Evolutionary conservation across 2,113 vertebrate genomes (phyloP), one percentile per base, ranked within the genome.

Genomic region (Lates calcarifer): DNA sequence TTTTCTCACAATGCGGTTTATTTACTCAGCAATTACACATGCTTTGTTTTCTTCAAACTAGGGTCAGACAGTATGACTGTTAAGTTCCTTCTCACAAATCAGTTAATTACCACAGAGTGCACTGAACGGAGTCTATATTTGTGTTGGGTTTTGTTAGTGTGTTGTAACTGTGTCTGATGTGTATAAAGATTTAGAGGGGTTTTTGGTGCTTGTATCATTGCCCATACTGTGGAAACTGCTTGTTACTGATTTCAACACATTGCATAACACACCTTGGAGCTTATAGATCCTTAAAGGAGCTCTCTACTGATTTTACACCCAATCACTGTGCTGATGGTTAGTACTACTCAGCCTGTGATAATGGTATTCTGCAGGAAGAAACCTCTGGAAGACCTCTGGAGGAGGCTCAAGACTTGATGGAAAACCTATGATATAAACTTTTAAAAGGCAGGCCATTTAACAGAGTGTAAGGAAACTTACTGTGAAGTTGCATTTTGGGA

Each of bases 41-140:
- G 22, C 56, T 69, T 63, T 56, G 47, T 82, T 68, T 81, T 33
- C 71, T 37, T 47, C 37, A 31, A 14, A n/a, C 17, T 57, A 26
- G 13, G 61, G 20, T 51, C 60, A 65, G 12, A 49, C 65, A 41
- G 45, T 29, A 24, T 18, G 33, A 41, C 53, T 3, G 5, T 14
- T 66, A 29, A 65, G 37, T 49, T 57, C 41, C 17, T 35, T 71
- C 24, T 43, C 28, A 26, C 37, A 51, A 51, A 74, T 74, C 47
- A 56, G 26, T 76, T 57, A 66, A 64, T 72, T 29, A 57, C 39
- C 37, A 3, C 28, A 43, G 14, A 53, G 66, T 26, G 51, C n/a
- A n/a, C 17, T 10, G 43, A 37, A 26, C 12, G n/a, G 39, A 35
- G 28, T 37, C 47, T 26, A 12, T 43, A 8, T 26, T 26, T 63